Percentiles rank a stretch among this genome's conserved stretches.
Evolutionary conservation across 2,113 vertebrate species (phyloP).

Genomic region (Ceyx margarethae): DNA sequence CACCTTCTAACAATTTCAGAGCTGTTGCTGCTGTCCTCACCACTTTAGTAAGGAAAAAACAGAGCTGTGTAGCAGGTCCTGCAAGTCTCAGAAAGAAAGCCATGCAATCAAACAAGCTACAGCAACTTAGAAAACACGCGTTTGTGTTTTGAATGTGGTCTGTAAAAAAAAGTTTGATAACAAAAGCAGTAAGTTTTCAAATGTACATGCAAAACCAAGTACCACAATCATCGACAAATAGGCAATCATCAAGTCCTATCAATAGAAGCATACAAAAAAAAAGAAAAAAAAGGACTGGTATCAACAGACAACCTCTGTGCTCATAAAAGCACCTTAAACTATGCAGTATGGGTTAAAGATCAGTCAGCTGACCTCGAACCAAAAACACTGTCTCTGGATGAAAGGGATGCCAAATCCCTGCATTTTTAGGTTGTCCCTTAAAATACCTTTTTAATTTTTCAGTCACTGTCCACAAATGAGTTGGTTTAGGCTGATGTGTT

Average conservation of each 20-base stretch:
- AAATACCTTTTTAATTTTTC: too few species aligned
- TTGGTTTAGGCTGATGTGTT: too few species aligned
- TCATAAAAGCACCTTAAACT: too few species aligned
- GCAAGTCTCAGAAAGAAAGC: not conserved
- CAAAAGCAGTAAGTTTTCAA: not conserved
- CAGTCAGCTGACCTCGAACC: too few species aligned
- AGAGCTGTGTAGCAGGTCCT: not conserved
- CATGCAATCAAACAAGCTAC: not conserved
- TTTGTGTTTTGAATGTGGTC: not conserved
- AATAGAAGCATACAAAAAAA: not conserved
- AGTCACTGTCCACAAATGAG: too few species aligned
- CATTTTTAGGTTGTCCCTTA: too few species aligned
- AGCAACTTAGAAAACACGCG: not conserved
- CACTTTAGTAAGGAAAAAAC: not conserved
- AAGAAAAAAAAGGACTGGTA: not conserved
- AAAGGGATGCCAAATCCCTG: too few species aligned
- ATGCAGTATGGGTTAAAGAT: too few species aligned
- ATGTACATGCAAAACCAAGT: not conserved
- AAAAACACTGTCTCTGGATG: too few species aligned
- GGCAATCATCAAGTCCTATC: not conserved
- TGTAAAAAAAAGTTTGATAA: not conserved
- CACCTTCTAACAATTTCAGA: not conserved
- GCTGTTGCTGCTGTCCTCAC: not conserved
- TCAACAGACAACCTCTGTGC: too few species aligned
- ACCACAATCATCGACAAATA: not conserved